Evolutionary conservation across 2,113 vertebrate genomes (phyloP).

Genomic region (Struthidea cinerea): DNA sequence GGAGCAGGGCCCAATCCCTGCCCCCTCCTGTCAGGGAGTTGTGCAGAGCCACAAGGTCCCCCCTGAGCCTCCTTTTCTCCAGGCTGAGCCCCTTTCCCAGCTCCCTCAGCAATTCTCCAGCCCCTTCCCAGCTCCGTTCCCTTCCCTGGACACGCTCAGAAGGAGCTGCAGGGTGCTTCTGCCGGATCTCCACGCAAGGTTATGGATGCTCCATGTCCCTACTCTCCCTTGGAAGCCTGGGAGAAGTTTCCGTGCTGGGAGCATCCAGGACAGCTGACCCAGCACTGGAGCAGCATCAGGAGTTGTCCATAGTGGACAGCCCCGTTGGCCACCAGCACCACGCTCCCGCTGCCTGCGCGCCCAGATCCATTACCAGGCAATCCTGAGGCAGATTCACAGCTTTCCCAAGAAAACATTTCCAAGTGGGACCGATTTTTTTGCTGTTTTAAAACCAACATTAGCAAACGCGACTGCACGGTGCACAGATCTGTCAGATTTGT

Average conservation of each 20-base stretch:
- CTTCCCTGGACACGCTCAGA: not conserved
- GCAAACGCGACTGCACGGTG: not conserved
- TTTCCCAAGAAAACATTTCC: slow-evolving; percentile 26
- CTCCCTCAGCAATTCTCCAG: not conserved
- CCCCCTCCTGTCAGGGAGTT: not conserved
- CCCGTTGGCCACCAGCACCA: not conserved
- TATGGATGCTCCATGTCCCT: accelerated
- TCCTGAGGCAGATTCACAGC: not conserved
- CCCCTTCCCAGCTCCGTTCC: not conserved
- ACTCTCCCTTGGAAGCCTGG: not conserved
- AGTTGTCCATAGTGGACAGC: not conserved
- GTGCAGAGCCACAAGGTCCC: not conserved
- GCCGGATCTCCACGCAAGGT: not conserved
- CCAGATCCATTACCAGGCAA: not conserved
- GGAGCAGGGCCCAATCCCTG: not conserved
- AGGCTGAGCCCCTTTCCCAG: not conserved
- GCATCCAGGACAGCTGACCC: not conserved
- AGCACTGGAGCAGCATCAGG: not conserved
- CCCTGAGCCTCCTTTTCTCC: not conserved
- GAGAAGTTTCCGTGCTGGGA: not conserved
- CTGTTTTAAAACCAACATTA: slow-evolving; percentile 41
- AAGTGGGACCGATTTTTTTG: not conserved
- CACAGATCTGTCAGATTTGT: slow-evolving; percentile 19
- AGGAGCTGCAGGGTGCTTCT: not conserved
- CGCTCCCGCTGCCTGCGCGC: not conserved